A percentile compares a stretch with the other conserved stretches of the same genome.
Evolutionary conservation across 2,113 vertebrate genomes (phyloP).

Genomic region (Cololabis saira): DNA sequence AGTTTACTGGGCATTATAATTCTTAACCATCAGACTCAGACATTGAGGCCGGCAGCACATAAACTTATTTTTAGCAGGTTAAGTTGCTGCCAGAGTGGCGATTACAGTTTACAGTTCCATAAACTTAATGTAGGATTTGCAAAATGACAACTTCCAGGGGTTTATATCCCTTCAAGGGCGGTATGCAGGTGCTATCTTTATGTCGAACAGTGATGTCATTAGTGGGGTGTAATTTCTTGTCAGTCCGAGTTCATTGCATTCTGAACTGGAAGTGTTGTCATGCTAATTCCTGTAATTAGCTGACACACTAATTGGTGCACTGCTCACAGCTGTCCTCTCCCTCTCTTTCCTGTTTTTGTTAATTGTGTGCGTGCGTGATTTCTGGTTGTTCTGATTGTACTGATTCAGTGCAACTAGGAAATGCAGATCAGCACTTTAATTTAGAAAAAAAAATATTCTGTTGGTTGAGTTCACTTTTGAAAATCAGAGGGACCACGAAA

Average conservation of each 20-base stretch:
- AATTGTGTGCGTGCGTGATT: slow-evolving; percentile 1
- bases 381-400: not conserved
- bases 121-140: slow-evolving; percentile 7
- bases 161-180: slow-evolving; percentile 7
- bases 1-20: slow-evolving; percentile 2
- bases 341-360: slow-evolving; percentile 25
- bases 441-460: too few relatives aligned
- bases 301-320: slow-evolving; percentile 67
- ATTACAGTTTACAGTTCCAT: too few relatives aligned
- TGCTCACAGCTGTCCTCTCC: slow-evolving; percentile 36
- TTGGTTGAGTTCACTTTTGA: too few relatives aligned
- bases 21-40: not conserved
- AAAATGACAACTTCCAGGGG: slow-evolving; percentile 14
- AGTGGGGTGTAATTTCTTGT: slow-evolving; percentile 36
- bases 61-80: slow-evolving; percentile 5
- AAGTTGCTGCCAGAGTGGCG: not conserved
- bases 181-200: slow-evolving; percentile 25
- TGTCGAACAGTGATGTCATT: slow-evolving; percentile 44
- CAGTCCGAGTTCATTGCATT: slow-evolving; percentile 36
- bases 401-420: too few relatives aligned
- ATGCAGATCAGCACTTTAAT: too few relatives aligned
- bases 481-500: too few relatives aligned
- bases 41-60: not conserved
- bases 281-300: slow-evolving; percentile 75
- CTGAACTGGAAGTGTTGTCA: slow-evolving; percentile 64